A percentile compares a stretch with the other conserved stretches of the same genome.
Conservation (phyloP, 1,140 invertebrate species). For the Planococcus citri region DNA sequence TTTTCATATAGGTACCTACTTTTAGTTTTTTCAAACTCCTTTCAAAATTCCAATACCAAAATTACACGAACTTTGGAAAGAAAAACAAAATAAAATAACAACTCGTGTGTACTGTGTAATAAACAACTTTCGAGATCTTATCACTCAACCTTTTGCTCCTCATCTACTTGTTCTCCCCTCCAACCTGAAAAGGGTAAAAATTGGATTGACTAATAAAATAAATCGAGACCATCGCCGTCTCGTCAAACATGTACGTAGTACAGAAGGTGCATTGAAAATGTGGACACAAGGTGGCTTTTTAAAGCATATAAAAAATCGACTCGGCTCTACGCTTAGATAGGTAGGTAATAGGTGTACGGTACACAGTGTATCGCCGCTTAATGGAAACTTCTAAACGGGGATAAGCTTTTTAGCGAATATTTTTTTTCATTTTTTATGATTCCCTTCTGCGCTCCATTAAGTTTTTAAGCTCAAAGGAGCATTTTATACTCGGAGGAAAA, state of each 20-base stretch:
- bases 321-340: neutral
- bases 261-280: neutral
- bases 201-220: neutral
- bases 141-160: too few relatives aligned
- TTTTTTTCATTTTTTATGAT: constrained; percentile 3
- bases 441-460: neutral
- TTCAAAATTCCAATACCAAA: too few relatives aligned
- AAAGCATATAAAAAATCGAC: neutral
- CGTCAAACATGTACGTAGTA: neutral
- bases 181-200: too few relatives aligned
- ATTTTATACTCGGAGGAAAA: neutral
- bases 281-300: neutral
- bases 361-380: neutral
- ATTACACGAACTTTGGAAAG: too few relatives aligned
- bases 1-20: too few relatives aligned
- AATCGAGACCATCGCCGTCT: neutral
- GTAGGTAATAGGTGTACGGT: neutral
- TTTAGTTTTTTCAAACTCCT: too few relatives aligned
- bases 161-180: too few relatives aligned
- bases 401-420: constrained; percentile 7
- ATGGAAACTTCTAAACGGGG: constrained; percentile 6
- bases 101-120: too few relatives aligned
- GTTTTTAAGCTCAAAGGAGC: constrained; percentile 6
- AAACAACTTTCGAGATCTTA: too few relatives aligned
- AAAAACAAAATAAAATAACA: too few relatives aligned